A percentile compares a stretch with the other conserved stretches of the same genome.
These are phyloP conservation scores for Cyclopterus lumpus DNA, from an alignment of 2,797 vertebrate genomes.

Conservation along the genomic window DNA sequence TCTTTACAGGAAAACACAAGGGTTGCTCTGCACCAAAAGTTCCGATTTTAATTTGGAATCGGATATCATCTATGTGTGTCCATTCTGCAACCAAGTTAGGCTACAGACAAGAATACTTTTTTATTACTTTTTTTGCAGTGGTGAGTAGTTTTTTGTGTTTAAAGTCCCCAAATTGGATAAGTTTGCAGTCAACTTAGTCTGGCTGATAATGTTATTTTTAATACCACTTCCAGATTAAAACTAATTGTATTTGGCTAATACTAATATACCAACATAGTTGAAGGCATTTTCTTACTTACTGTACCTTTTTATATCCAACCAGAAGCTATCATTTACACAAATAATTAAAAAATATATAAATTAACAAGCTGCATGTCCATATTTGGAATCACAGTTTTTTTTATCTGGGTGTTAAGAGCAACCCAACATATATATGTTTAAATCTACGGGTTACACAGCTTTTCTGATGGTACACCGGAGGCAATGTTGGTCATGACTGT, in stretches of 20 bases:
- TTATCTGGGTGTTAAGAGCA: neutral
- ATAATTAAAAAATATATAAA: neutral
- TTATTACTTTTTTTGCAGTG: neutral
- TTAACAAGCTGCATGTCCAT: neutral
- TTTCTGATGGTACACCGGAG: neutral
- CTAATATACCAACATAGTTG: neutral
- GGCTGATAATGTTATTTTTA: neutral
- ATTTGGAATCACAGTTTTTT: neutral
- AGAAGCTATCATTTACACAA: neutral
- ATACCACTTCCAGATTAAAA: neutral
- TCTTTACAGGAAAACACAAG: slow-evolving; percentile 1
- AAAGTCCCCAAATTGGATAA: neutral
- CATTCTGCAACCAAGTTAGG: neutral
- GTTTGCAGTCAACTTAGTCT: neutral
- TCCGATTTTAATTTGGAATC: neutral
- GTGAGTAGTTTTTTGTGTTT: neutral
- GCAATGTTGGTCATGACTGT: neutral
- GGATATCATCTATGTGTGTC: neutral
- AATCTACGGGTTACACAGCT: neutral
- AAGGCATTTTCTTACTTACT: neutral
- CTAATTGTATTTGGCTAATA: neutral
- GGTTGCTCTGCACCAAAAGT: slow-evolving; percentile 2
- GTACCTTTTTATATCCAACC: neutral
- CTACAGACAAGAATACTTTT: neutral
- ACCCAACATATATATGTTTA: neutral